Evolutionary conservation across 64 coral and sea anemone species (phyloP), one percentile per base, ranked within the genome.

Genomic region (Acropora tenuis): DNA sequence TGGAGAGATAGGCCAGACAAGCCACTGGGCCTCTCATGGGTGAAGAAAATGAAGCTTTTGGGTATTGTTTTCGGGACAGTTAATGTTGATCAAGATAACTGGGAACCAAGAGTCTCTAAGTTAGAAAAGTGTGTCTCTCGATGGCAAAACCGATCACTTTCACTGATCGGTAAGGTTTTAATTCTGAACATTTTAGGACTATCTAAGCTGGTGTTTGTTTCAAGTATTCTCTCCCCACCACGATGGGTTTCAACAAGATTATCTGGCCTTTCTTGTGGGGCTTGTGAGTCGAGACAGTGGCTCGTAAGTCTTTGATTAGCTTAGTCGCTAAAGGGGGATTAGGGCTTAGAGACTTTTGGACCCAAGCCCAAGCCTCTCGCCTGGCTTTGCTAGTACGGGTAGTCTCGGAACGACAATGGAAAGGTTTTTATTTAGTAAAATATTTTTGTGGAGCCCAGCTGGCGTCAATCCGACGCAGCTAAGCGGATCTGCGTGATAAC

Each of bases 201-300:
- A 0, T 43, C 17, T 47, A 74, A 52, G 72, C 44, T 52, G 3
- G 12, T 74, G 8, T 88, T 50, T 53, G 12, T 88, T 12, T 17
- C 86, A 13, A 11, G 15, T 0, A 19, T 75, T 3, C 19, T 88
- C 0, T 1, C 10, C 0, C 10, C 20, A 6, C 86, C 86, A 3
- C 0, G 5, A 48, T 50, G 53, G 61, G 76, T 90, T 1, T 4
- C 2, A 59, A 80, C 40, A 61, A 15, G 9, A 4, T 57, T 4
- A 18, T 77, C 41, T 89, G 76, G 15, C 53, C 16, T 1, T 89
- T 89, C 61, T 0, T 89, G 1, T 89, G 76, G 88, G 76, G 43
- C 10, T 41, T 47, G 1, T 40, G 61, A 47, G 47, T 59, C 3
- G 88, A 89, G 20, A 48, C n/a, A 3, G 75, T 89, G 1, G 4